phyloP scores from a whole-genome alignment of 92 coral and sea anemone genomes.

The Zoanthus gigantus region DNA sequence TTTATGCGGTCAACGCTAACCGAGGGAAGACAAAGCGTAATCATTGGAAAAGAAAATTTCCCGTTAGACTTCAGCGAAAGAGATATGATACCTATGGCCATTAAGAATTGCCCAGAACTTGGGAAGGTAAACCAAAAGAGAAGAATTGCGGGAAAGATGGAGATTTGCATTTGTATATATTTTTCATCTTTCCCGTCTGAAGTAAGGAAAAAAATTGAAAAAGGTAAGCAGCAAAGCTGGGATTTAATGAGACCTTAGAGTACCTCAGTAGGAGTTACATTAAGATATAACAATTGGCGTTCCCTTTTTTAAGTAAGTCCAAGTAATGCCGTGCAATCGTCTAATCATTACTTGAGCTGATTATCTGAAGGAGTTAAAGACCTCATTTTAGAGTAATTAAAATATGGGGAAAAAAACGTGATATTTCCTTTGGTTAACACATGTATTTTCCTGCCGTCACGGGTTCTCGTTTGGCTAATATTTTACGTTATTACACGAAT shows the following conservation, averaged over 20 bases:
- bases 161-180: constrained; percentile 50
- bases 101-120: constrained; percentile 35
- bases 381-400: not conserved
- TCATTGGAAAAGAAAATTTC: constrained; percentile 53
- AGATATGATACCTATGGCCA: constrained; percentile 21
- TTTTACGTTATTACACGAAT: not conserved
- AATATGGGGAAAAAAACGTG: not conserved
- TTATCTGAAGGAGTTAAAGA: not conserved
- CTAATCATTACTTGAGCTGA: too few species aligned
- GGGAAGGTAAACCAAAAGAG: constrained; percentile 41
- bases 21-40: constrained; percentile 44
- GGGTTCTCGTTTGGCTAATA: constrained; percentile 2
- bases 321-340: too few species aligned
- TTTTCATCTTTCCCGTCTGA: constrained; percentile 43
- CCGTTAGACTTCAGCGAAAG: constrained; percentile 45
- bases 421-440: not conserved
- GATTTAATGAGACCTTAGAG: not conserved
- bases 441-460: constrained; percentile 1
- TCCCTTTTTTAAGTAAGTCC: not conserved
- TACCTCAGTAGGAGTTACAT: constrained; percentile 4
- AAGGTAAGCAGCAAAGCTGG: constrained; percentile 6
- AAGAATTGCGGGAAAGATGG: constrained; percentile 53
- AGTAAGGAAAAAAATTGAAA: constrained; percentile 9
- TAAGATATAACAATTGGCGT: not conserved
- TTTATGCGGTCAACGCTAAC: constrained; percentile 45